Evolutionary conservation across 2,888 invertebrate genomes (phyloP).

Genomic region (Sarcophaga subvicina): DNA sequence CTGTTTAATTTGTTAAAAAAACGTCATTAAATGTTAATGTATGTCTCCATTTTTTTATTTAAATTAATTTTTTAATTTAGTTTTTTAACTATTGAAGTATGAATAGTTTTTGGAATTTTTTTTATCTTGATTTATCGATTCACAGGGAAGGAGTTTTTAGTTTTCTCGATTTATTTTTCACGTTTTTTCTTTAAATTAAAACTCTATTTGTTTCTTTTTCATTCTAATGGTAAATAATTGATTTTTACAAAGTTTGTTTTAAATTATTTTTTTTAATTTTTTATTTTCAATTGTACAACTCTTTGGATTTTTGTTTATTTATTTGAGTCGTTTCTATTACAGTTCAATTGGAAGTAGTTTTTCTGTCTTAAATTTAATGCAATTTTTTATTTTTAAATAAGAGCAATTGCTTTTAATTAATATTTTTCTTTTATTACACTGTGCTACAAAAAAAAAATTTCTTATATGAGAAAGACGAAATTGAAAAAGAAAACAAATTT

Average conservation of each 20-base stretch:
- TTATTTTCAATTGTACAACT: slow-evolving; percentile 24
- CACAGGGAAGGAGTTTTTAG: background rate
- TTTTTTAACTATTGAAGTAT: slow-evolving; percentile 24
- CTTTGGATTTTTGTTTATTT: slow-evolving; percentile 45
- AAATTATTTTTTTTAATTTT: background rate
- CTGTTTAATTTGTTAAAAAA: slow-evolving; percentile 45
- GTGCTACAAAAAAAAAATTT: too few relatives aligned
- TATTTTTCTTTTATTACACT: too few relatives aligned
- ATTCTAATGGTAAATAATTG: slow-evolving; percentile 52
- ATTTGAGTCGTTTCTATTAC: slow-evolving; percentile 58
- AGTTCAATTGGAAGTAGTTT: slow-evolving; percentile 63
- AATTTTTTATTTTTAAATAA: slow-evolving; percentile 20
- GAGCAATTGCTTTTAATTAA: slow-evolving; percentile 46
- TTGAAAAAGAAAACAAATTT: too few relatives aligned
- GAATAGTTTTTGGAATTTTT: slow-evolving; percentile 25
- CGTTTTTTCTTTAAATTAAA: slow-evolving; percentile 20
- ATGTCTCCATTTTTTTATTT: slow-evolving; percentile 38
- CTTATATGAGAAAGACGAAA: too few relatives aligned
- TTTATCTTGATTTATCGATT: slow-evolving; percentile 28
- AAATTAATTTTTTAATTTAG: slow-evolving; percentile 15
- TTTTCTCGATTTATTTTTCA: background rate
- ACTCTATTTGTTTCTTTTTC: background rate
- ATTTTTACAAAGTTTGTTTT: slow-evolving; percentile 34
- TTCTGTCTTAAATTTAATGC: slow-evolving; percentile 27
- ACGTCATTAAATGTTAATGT: slow-evolving; percentile 65